Conservation (phyloP, 2,888 invertebrate genomes). For the Chalcosyrphus nemorum region DNA sequence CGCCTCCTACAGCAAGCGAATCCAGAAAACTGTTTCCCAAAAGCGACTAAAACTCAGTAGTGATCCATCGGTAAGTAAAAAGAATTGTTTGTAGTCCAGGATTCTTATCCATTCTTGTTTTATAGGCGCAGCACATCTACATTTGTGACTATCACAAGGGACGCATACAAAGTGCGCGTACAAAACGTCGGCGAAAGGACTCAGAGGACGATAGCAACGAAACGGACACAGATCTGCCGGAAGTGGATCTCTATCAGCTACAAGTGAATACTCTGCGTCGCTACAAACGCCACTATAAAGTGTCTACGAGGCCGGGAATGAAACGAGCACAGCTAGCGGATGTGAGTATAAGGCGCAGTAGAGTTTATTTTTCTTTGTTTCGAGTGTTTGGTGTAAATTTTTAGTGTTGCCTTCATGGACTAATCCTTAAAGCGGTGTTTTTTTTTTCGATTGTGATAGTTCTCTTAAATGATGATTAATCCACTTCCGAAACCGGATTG, state of each 20-base stretch:
- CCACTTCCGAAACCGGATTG: constrained; percentile 49
- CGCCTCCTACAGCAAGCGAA: constrained; percentile 97
- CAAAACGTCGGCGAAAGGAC: constrained; percentile 94
- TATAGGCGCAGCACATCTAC: constrained; percentile 95
- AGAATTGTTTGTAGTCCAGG: too few relatives aligned
- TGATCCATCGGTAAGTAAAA: constrained; percentile 86
- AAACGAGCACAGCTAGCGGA: constrained; percentile 98
- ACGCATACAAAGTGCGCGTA: constrained; percentile 97
- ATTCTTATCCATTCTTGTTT: constrained; percentile 58
- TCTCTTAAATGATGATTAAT: too few relatives aligned
- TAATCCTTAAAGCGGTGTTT: too few relatives aligned
- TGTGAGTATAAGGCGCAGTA: constrained; percentile 87
- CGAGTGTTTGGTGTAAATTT: not conserved
- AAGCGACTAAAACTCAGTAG: constrained; percentile 93
- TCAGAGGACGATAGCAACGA: constrained; percentile 97
- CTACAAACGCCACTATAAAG: constrained; percentile 96
- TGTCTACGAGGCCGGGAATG: constrained; percentile 93
- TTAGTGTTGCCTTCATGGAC: too few relatives aligned
- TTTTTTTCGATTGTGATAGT: too few relatives aligned
- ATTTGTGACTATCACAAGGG: constrained; percentile 98
- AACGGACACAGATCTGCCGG: constrained; percentile 94
- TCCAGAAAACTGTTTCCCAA: constrained; percentile 97
- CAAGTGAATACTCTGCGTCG: constrained; percentile 96
- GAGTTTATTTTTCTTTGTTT: not conserved
- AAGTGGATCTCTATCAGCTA: constrained; percentile 95